A percentile compares a stretch with the other conserved stretches of the same genome.
Conservation (phyloP, 2,888 invertebrate species). For the Anoplius nigerrimus region DNA sequence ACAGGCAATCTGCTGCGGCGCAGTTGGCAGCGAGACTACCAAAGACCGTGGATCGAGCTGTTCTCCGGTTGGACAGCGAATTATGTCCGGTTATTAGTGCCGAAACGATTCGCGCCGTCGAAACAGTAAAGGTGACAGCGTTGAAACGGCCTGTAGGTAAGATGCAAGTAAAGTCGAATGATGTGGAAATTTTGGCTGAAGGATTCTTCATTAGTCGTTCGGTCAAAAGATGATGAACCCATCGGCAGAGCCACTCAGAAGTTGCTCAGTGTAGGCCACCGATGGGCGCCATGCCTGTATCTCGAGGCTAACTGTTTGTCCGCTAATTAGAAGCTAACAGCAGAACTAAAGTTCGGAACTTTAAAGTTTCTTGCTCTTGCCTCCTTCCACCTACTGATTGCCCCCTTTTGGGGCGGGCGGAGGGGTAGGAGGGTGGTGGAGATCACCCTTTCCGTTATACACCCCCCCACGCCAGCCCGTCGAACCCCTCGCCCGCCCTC, state of each 20-base stretch:
- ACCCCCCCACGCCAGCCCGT: constrained; percentile 19
- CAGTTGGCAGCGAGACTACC: too few relatives aligned
- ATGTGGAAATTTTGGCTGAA: not conserved
- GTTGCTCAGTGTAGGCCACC: constrained; percentile 17
- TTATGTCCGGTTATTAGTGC: too few relatives aligned
- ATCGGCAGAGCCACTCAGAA: constrained; percentile 7
- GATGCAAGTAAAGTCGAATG: not conserved
- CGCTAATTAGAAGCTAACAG: constrained; percentile 75
- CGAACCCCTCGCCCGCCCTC: constrained; percentile 28
- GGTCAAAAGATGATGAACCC: constrained; percentile 8
- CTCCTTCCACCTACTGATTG: constrained; percentile 46
- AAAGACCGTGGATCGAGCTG: too few relatives aligned
- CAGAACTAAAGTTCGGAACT: constrained; percentile 70
- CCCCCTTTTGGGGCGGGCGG: constrained; percentile 40
- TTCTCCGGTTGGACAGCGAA: too few relatives aligned
- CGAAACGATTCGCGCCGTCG: constrained; percentile 2
- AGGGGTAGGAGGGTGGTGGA: constrained; percentile 33
- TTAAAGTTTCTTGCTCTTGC: constrained; percentile 72
- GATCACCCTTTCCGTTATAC: constrained; percentile 34
- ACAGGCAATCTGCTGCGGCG: constrained; percentile 62
- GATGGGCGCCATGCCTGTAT: constrained; percentile 58
- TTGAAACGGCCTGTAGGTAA: not conserved
- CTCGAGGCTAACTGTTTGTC: constrained; percentile 71
- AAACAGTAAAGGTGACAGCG: too few relatives aligned
- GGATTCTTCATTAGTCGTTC: not conserved